Evolutionary conservation across 2,888 invertebrate genomes (phyloP).

Genomic region (Tenthredo livida): DNA sequence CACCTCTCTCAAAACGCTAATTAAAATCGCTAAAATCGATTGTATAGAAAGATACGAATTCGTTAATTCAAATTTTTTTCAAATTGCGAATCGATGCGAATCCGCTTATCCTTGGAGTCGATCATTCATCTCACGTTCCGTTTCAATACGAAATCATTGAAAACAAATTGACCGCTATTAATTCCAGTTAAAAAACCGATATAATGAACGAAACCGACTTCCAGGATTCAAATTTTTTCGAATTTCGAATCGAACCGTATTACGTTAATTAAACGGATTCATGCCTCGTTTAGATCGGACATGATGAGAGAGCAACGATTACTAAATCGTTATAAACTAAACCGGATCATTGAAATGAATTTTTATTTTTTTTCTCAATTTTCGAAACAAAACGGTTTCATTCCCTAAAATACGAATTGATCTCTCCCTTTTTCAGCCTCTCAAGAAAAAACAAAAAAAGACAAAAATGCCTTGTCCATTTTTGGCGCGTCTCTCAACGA

Average conservation of each 20-base stretch:
- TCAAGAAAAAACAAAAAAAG: background rate
- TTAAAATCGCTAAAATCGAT: background rate
- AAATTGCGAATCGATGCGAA: background rate
- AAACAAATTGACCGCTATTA: too few relatives aligned
- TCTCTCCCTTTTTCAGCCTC: background rate
- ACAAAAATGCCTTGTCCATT: slow-evolving; percentile 93
- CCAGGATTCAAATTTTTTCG: background rate
- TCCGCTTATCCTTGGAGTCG: background rate
- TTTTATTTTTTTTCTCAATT: background rate
- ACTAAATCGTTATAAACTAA: background rate
- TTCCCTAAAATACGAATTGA: background rate
- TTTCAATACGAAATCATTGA: background rate
- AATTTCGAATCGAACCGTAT: background rate
- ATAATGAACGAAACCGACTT: background rate
- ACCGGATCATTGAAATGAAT: background rate
- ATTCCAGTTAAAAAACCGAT: too few relatives aligned
- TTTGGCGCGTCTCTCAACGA: slow-evolving; percentile 88
- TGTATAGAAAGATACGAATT: background rate
- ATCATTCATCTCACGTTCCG: background rate
- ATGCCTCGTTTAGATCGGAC: background rate
- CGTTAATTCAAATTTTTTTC: background rate
- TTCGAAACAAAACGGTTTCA: background rate
- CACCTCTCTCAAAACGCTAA: background rate
- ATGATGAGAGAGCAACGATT: background rate
- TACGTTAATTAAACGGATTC: background rate